Evolutionary conservation across 2,113 vertebrate genomes (phyloP).

Genomic region (Hemiscyllium ocellatum): DNA sequence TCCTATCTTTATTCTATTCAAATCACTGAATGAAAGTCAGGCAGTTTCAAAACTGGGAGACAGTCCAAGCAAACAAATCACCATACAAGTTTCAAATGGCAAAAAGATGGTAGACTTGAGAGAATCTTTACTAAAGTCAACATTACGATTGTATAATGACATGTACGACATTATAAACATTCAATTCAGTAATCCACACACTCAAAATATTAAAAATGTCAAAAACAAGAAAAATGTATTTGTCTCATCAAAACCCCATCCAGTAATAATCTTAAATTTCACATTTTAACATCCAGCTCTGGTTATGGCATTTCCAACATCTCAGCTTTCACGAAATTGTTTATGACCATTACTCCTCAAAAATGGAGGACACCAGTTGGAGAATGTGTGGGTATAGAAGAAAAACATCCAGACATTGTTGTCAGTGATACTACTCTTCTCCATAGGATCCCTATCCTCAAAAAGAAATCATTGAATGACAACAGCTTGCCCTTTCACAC

Average conservation of each 20-base stretch:
- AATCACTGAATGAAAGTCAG: neutral
- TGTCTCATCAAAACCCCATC: neutral
- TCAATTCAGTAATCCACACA: neutral
- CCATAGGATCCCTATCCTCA: neutral
- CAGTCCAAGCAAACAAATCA: neutral
- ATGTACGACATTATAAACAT: neutral
- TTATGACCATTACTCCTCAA: too few relatives aligned
- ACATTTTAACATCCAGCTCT: neutral
- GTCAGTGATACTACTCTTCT: too few relatives aligned
- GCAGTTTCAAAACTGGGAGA: neutral
- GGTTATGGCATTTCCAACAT: neutral
- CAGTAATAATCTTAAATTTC: neutral
- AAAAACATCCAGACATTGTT: too few relatives aligned
- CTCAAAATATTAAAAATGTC: neutral
- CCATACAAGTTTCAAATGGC: neutral
- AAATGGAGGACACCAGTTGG: too few relatives aligned
- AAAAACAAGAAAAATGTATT: neutral
- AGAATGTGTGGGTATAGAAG: too few relatives aligned
- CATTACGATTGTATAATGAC: neutral
- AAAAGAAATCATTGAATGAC: neutral
- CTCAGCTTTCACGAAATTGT: too few relatives aligned
- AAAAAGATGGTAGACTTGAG: neutral
- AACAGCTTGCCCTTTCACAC: neutral
- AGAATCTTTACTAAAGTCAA: neutral
- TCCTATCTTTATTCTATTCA: neutral